Evolutionary conservation across 1,140 invertebrate genomes (phyloP), one percentile per base, ranked within the genome.

Genomic region (Rhopalosiphum maidis): DNA sequence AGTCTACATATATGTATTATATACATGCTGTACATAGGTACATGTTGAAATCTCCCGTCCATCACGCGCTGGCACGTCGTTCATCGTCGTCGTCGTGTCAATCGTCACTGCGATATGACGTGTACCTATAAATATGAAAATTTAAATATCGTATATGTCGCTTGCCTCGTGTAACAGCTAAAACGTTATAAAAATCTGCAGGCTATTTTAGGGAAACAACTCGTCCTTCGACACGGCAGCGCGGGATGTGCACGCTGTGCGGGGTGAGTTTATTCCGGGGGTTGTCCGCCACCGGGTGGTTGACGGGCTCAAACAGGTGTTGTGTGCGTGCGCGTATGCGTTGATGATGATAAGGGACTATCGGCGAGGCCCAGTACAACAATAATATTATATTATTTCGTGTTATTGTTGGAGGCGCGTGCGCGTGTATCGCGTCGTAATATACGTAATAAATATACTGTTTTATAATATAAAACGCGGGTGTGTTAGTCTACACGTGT

Each of bases 221-320:
- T 35, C 37, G 35, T 54, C 88, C 22, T 89, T 41, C 88, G n/a
- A 54, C 48, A 54, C 30, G 7, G 11, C 9, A 37, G 30, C 43
- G 15, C 9, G 48, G 48, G 30, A 25, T 22, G 25, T n/a, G n/a
- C n/a, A 88, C 46, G 30, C 43, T 15, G 15, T 18, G n/a, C 43
- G 23, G 41, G 25, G 43, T 48, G 46, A 8, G 25, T 89, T 54
- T 51, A 22, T 54, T 6, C 35, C 35, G 86, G 21, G 83, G 22
- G 37, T 85, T 43, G 77, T 41, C 37, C 37, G 30, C 30, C 86
- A 21, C 88, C 88, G 88, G 88, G 51, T 89, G 88, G 88, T 89
- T 46, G 87, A 37, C 23, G 48, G 6, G 9, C 48, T 35, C 88
- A 89, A 89, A 89, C 88, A 89, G 88, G 88, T 89, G 88, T 89